Base-by-base conservation (phyloP, 1,140 invertebrate species). In the Atta texana region DNA sequence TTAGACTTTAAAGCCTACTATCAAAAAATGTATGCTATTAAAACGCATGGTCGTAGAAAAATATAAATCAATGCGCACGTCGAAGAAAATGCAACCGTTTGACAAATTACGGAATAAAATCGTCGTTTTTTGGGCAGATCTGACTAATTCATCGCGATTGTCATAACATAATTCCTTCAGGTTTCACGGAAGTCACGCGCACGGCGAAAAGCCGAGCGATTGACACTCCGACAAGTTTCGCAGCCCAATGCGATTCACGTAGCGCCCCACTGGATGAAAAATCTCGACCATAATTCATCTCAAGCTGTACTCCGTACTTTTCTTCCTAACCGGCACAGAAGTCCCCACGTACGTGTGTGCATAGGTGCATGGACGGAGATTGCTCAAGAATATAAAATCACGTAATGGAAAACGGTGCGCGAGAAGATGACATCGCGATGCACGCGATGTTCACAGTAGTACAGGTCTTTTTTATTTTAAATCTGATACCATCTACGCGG, bases 251-350 rank as follows among this genome's bases (percentile, higher is more conserved):
- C 80, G 69, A 49, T 55, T 84, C 80, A 84, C 80, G 80, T 84
- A 84, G 55, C 80, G 14, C n/a, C 39, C 69, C 53, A 75, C 80
- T 75, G 80, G 80, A 84, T 84, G 80, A 84, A 84, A 84, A 84
- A 84, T 84, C 80, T 84, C 69, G 44, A 51, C 57, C 39, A 84
- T 84, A 84, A 84, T 84, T 84, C 80, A 84, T 84, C 69, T 74
- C 80, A 28, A 74, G 39, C 44, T 75, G 80, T 75, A 84, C 78
- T 81, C 51, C 76, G 61, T 80, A 80, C 78, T 72, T 81, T 84
- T 51, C 39, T 49, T 63, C 57, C 55, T 84, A 74, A 84, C 80
- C 39, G 69, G 39, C 55, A 84, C 59, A 75, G 24, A 74, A 75
- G 69, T 84, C 34, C 69, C 34, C 69, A 31, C 28, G 14, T 24